Evolutionary conservation across 2,113 vertebrate species (phyloP).

Genomic region (Mungos mungo): DNA sequence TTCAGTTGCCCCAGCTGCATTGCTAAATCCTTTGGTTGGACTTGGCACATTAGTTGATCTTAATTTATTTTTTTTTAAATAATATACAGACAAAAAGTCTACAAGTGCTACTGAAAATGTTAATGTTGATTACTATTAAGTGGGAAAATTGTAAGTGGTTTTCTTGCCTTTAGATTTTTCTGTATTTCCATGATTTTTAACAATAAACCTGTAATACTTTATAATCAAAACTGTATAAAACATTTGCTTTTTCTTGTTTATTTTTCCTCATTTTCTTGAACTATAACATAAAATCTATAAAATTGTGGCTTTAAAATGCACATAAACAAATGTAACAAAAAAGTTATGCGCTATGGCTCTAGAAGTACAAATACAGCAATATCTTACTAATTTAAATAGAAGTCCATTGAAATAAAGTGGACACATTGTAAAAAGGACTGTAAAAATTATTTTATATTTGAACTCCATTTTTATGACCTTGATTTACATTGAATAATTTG

Average conservation of each 20-base stretch:
- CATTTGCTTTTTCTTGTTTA: not conserved
- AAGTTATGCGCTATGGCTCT: not conserved
- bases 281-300: not conserved
- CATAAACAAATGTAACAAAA: constrained; percentile 6
- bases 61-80: not conserved
- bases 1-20: not conserved
- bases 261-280: not conserved
- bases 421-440: not conserved
- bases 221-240: not conserved
- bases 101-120: not conserved
- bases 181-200: not conserved
- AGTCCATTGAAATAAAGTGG: not conserved
- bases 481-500: constrained; percentile 1
- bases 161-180: not conserved
- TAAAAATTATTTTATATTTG: not conserved
- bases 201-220: not conserved
- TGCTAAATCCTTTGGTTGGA: not conserved
- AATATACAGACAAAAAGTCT: not conserved
- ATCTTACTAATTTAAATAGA: not conserved
- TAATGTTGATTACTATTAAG: not conserved
- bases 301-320: constrained; percentile 16
- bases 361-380: not conserved
- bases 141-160: not conserved
- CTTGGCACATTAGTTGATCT: not conserved
- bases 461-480: not conserved